A percentile compares a stretch with the other conserved stretches of the same genome.
These are phyloP conservation scores for Drosophila neoperkinsi DNA, from an alignment of 2,888 invertebrate species.

Conservation along the genomic window DNA sequence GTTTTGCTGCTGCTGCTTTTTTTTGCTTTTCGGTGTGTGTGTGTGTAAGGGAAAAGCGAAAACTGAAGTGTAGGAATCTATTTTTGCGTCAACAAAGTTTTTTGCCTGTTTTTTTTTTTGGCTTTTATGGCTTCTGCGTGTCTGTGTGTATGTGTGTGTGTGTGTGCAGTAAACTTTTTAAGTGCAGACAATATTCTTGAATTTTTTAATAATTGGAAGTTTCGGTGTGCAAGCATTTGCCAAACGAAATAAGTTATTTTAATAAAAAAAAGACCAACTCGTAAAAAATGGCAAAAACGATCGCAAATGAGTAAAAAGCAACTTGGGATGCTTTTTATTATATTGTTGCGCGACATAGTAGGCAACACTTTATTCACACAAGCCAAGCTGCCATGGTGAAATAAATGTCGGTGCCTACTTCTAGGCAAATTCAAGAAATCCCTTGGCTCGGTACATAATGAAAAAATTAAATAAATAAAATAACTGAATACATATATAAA, in stretches of 20 bases:
- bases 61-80: conserved; percentile 66
- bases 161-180: conserved; percentile 51
- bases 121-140: conserved; percentile 48
- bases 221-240: conserved; percentile 17
- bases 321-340: conserved; percentile 5
- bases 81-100: conserved; percentile 66
- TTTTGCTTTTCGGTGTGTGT: conserved; percentile 2
- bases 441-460: neutral
- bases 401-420: neutral
- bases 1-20: conserved; percentile 45
- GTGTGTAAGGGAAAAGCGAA: conserved; percentile 27
- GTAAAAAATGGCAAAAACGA: conserved; percentile 8
- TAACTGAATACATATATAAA: neutral
- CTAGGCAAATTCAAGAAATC: neutral
- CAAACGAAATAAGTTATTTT: conserved; percentile 46
- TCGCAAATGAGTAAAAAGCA: neutral
- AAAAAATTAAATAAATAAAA: neutral
- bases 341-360: conserved; percentile 10
- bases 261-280: conserved; percentile 33
- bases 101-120: conserved; percentile 44
- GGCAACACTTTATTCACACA: conserved; percentile 2
- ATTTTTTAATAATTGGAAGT: conserved; percentile 56
- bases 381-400: neutral
- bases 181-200: conserved; percentile 46
- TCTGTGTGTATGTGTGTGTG: conserved; percentile 3